Evolutionary conservation across 2,113 vertebrate genomes (phyloP).

Genomic region (Fregata magnificens): DNA sequence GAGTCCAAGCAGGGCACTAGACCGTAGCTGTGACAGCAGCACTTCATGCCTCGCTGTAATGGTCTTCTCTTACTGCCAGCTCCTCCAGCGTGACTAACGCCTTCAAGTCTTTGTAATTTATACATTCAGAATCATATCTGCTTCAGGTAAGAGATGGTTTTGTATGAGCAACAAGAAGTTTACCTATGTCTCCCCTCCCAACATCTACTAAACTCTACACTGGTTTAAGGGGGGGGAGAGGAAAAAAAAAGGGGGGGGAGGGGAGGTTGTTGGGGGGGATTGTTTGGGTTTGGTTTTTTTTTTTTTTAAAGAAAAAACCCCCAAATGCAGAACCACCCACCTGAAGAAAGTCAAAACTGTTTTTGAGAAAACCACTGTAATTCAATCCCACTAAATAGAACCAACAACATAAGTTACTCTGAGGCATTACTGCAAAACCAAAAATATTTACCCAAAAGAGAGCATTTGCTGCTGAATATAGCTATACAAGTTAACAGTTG

Average conservation of each 20-base stretch:
- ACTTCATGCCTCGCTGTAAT: background rate
- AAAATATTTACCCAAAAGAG: background rate
- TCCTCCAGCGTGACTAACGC: background rate
- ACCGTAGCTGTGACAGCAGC: background rate
- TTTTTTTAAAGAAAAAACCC: background rate
- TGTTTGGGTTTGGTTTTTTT: background rate
- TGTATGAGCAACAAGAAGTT: background rate
- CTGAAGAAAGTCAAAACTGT: background rate
- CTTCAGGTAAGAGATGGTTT: background rate
- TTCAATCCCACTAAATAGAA: background rate
- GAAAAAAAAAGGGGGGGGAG: rapidly evolving
- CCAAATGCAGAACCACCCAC: background rate
- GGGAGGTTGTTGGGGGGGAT: background rate
- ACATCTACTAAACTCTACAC: background rate
- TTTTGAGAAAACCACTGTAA: background rate
- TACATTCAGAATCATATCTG: rapidly evolving
- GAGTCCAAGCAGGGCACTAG: slow-evolving; percentile 18
- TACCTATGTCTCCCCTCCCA: background rate
- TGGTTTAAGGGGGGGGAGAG: background rate
- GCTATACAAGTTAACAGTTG: background rate
- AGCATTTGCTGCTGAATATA: background rate
- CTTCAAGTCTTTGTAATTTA: background rate
- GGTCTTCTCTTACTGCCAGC: background rate
- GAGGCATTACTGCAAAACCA: background rate
- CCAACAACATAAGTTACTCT: background rate